Evolutionary conservation across 2,888 invertebrate species (phyloP).

Genomic region (Habroteleia sp.): DNA sequence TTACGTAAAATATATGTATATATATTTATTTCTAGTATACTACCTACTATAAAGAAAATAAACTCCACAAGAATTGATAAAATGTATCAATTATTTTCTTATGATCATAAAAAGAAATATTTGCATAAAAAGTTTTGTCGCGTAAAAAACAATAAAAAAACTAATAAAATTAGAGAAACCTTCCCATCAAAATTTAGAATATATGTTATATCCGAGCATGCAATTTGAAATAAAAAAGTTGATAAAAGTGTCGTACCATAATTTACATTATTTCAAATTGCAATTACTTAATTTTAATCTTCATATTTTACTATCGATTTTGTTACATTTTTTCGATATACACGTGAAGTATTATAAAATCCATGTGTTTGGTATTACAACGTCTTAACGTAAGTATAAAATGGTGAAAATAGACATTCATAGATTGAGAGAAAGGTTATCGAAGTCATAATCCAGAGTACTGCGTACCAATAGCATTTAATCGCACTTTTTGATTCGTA

Average conservation of each 20-base stretch:
- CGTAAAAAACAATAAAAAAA: no score
- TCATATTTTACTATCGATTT: not conserved
- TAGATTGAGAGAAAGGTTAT: constrained; percentile 32
- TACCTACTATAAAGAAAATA: not conserved
- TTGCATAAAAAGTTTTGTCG: constrained; percentile 4
- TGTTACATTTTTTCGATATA: constrained; percentile 2
- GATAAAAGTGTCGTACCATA: no score
- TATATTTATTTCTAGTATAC: constrained; percentile 1
- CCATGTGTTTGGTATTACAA: constrained; percentile 16
- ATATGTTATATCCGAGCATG: no score
- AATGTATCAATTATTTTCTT: constrained; percentile 8
- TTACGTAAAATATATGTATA: constrained; percentile 23
- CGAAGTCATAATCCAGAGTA: constrained; percentile 28
- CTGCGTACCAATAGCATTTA: constrained; percentile 4
- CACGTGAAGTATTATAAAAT: constrained; percentile 23
- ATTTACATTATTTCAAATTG: no score
- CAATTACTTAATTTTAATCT: no score
- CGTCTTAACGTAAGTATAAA: constrained; percentile 37
- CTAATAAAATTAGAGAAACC: constrained; percentile 1
- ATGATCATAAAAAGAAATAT: not conserved
- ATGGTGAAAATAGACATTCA: constrained; percentile 21
- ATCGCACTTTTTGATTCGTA: constrained; percentile 12
- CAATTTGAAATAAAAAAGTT: not conserved
- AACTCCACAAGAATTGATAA: constrained; percentile 8
- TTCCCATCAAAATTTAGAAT: constrained; percentile 11